These are phyloP conservation scores for Saturnia japonica DNA, from an alignment of 2,888 invertebrate species.

Conservation along the genomic window DNA sequence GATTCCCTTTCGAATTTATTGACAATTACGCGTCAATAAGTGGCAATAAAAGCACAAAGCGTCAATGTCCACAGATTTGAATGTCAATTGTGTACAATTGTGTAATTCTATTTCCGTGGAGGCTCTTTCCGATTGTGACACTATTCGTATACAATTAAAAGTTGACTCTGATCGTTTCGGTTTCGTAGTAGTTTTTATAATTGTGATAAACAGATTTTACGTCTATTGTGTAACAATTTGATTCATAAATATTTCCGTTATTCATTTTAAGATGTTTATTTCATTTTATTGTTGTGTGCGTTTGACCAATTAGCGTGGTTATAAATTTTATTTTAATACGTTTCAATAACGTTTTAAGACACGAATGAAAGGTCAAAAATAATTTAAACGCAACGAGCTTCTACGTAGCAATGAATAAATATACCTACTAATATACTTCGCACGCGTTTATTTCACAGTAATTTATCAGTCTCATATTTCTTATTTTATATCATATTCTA, in stretches of 20 bases:
- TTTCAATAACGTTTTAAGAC: slow-evolving; percentile 9
- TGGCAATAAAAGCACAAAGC: slow-evolving; percentile 80
- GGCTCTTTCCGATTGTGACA: slow-evolving; percentile 76
- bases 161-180: slow-evolving; percentile 66
- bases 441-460: no score
- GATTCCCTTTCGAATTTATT: slow-evolving; percentile 81
- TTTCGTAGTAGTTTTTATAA: slow-evolving; percentile 71
- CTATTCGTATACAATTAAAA: slow-evolving; percentile 73
- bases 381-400: neutral
- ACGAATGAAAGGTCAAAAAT: neutral
- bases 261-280: slow-evolving; percentile 45
- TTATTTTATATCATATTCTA: no score
- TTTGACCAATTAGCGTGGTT: slow-evolving; percentile 37
- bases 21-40: slow-evolving; percentile 81
- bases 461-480: no score
- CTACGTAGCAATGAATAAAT: neutral
- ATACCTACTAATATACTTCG: no score
- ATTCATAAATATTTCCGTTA: slow-evolving; percentile 61
- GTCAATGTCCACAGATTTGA: slow-evolving; percentile 80
- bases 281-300: slow-evolving; percentile 32
- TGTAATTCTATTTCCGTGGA: slow-evolving; percentile 79
- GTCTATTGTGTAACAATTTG: slow-evolving; percentile 68
- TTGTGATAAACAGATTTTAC: slow-evolving; percentile 71
- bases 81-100: slow-evolving; percentile 81
- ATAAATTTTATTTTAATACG: slow-evolving; percentile 30